Evolutionary conservation across 2,113 vertebrate species (phyloP).

Genomic region (Chionodraco myersi): DNA sequence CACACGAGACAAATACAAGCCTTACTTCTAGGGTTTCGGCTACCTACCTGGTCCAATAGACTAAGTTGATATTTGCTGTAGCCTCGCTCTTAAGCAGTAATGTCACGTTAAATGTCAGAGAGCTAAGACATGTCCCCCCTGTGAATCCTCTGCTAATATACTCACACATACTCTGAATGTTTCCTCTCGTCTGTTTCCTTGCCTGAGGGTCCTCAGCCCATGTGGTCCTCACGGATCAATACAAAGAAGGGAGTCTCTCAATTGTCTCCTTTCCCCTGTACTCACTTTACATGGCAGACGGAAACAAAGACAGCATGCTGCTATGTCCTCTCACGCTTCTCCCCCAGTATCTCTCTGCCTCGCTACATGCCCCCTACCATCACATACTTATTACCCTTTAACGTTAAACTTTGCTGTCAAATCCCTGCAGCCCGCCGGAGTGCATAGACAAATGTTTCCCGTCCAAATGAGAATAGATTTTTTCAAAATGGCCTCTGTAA

Average conservation of each 20-base stretch:
- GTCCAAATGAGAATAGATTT: constrained; percentile 81
- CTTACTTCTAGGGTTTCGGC: not conserved
- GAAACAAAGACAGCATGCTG: not conserved
- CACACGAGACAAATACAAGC: no score
- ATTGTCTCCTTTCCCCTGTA: constrained; percentile 16
- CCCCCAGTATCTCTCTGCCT: not conserved
- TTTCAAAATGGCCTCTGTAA: constrained; percentile 61
- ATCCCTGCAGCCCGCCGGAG: constrained; percentile 39
- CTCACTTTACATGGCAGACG: constrained; percentile 47
- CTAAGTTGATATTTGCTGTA: constrained; percentile 21
- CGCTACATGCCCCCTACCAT: not conserved
- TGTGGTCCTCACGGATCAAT: constrained; percentile 51
- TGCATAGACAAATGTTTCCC: constrained; percentile 79
- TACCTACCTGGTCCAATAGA: not conserved
- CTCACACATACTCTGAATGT: constrained; percentile 48
- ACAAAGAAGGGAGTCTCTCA: constrained; percentile 45
- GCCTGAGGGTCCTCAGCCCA: constrained; percentile 51
- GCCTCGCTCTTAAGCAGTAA: constrained; percentile 33
- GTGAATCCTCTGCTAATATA: constrained; percentile 53
- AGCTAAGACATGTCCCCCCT: constrained; percentile 13
- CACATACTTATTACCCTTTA: constrained; percentile 51
- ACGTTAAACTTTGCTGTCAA: constrained; percentile 67
- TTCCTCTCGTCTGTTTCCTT: constrained; percentile 31
- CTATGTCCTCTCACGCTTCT: not conserved
- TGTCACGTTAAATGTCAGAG: constrained; percentile 60